phyloP scores from a whole-genome alignment of 2,113 vertebrate genomes.

The Sus scrofa region T2T-Sscrofa CM000814.6:60269001-60269500 shows the following conservation, averaged over 20 bases:
- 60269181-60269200: not conserved
- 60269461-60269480: no score
- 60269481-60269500: not conserved
- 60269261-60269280: not conserved
- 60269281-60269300: not conserved
- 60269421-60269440: not conserved
- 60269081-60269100: not conserved
- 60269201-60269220: not conserved
- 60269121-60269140: not conserved
- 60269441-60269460: no score
- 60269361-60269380: not conserved
- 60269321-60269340: not conserved
- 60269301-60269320: not conserved
- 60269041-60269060: not conserved
- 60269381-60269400: not conserved
- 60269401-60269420: not conserved
- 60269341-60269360: not conserved
- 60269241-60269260: not conserved
- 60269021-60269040: no score
- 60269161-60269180: fast-evolving
- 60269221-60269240: not conserved
- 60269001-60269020: no score
- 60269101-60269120: no score
- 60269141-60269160: not conserved
- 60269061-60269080: not conserved